phyloP scores from a whole-genome alignment of 2,113 vertebrate genomes.

The Grantiella picta region DNA sequence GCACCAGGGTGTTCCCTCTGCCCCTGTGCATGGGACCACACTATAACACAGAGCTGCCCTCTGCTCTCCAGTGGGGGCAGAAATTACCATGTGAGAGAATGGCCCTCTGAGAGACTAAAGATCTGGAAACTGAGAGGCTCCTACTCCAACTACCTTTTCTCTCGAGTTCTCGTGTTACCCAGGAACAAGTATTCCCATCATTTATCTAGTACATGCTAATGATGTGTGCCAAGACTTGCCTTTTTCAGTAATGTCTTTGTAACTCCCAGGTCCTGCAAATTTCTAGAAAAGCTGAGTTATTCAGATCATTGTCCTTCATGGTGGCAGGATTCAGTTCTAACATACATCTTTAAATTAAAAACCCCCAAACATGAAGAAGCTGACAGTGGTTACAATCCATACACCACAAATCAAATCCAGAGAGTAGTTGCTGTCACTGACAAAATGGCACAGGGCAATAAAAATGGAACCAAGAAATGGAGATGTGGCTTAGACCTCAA shows the following conservation, averaged over 20 bases:
- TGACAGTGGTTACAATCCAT: not conserved
- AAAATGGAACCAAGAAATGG: not conserved
- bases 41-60: not conserved
- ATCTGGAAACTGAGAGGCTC: not conserved
- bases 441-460: not conserved
- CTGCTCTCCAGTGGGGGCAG: not conserved
- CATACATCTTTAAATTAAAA: not conserved
- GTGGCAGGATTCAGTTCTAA: not conserved
- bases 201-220: not conserved
- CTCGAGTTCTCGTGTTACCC: not conserved
- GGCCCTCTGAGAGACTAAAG: not conserved
- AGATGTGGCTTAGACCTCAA: not conserved
- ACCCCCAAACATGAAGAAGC: not conserved
- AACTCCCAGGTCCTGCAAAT: not conserved
- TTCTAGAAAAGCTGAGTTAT: not conserved
- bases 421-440: not conserved
- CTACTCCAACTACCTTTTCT: not conserved
- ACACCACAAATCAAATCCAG: not conserved
- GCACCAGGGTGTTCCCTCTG: not conserved
- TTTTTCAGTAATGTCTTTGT: not conserved
- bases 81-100: rapidly evolving
- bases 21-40: rapidly evolving
- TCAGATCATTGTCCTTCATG: not conserved
- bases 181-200: not conserved
- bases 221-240: not conserved